phyloP scores from a whole-genome alignment of 2,797 vertebrate species.

The Aphelocoma californica region DNA sequence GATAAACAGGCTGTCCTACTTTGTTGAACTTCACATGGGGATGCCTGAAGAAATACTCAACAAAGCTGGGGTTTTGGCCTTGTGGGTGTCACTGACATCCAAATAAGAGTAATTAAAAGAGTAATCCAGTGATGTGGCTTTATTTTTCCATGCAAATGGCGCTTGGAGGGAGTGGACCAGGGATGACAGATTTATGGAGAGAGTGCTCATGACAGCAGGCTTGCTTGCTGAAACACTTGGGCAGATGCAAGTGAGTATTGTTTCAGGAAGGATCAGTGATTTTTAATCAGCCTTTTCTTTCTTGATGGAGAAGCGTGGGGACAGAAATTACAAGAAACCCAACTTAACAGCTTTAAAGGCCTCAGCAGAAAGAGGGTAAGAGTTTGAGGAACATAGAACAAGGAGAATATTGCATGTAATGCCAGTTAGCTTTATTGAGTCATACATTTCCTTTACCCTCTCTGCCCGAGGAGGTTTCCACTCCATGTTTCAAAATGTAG shows the following conservation, averaged over 20 bases:
- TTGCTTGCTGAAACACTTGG: slow-evolving; percentile 48
- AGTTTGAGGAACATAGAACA: background rate
- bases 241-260: slow-evolving; percentile 26
- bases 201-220: background rate
- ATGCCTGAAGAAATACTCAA: background rate
- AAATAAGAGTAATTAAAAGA: slow-evolving; percentile 31
- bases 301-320: slow-evolving; percentile 25
- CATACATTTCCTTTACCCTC: background rate
- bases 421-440: background rate
- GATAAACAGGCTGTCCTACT: background rate
- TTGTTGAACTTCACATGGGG: background rate
- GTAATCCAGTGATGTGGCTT: background rate
- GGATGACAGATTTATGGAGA: slow-evolving; percentile 59
- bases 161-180: slow-evolving; percentile 36
- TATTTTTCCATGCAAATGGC: slow-evolving; percentile 37
- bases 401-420: background rate
- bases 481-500: background rate
- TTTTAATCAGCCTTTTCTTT: slow-evolving; percentile 46
- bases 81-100: background rate
- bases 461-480: background rate
- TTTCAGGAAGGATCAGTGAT: slow-evolving; percentile 63
- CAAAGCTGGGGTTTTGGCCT: background rate
- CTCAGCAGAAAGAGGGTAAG: background rate
- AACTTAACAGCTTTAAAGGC: background rate
- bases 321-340: slow-evolving; percentile 38